Base-by-base conservation (phyloP, 2,888 invertebrate genomes). In the Argyresthia goedartella region DNA sequence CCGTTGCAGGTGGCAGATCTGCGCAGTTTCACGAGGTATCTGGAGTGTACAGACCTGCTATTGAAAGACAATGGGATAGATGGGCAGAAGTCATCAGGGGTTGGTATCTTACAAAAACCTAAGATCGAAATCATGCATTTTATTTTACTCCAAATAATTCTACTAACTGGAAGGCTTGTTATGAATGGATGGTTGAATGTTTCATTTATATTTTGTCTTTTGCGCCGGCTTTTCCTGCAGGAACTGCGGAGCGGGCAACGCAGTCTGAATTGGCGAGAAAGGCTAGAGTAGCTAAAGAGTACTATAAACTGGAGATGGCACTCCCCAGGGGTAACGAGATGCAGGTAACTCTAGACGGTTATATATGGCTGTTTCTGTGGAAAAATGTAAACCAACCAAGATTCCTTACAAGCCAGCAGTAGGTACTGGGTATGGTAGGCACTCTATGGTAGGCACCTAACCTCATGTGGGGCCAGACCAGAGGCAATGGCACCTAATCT, bases 231-330 rank as follows among this genome's bases (percentile, higher is more conserved):
- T 25, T 25, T 25, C 6, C 63, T 68, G 54, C 62, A 80, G 79
- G 77, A 58, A 75, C 75, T 59, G 64, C 73, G 13, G 69, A 71
- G 41, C 57, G 51, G 0, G 69, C 71, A 15, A 58, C 68, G 16
- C 70, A 74, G 52, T 74, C 81, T 0, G 65, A 71, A 52, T 55
- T 78, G 25, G 76, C 66, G 8, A 63, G 61, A 45, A 81, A 78
- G 63, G 62, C 81, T 52, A 63, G 68, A 49, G 61, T 64, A 50
- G 66, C 73, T 3, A 81, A 80, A 60, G 80, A 71, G 47, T 84
- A 61, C 61, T 80, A 74, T 53, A 71, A 63, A n/a, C 54, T 79
- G 48, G 85, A 85, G 66, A 75, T 84, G 70, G 63, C 79, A 4
- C 76, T 73, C 15, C 79, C 82, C 0, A 56, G 44, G 9, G 0